Base-by-base conservation (phyloP, 2,888 invertebrate species). In the Cremastobaeus sp. region DNA sequence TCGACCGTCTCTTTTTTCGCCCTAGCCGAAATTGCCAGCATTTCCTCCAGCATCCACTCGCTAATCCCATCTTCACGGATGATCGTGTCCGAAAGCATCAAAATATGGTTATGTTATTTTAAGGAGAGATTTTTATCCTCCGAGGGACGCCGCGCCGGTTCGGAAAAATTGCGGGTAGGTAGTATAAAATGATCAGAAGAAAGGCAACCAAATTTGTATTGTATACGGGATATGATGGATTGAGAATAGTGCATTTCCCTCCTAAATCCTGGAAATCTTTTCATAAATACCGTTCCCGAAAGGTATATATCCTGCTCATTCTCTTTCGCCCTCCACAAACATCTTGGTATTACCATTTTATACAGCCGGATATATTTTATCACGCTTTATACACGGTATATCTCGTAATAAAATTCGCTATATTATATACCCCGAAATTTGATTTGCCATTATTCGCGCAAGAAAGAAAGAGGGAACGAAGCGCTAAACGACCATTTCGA, bases 281-380 rank as follows among this genome's bases (percentile, higher is more conserved):
- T 18, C 54, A 65, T 65, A 65, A 65, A 54, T 41, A 65, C 20
- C 21, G 32, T 47, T 35, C 8, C 34, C 55, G 28, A 59, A 37
- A 59, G 20, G 30, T 45, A 52, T 68, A 68, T 52, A 45, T 55
- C 39, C 35, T 48, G 15, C 12, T 39, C 55, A 39, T 48, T 55
- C 48, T 65, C 39, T 39, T 30, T 30, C 48, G 1, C 65, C 47
- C 48, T 54, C 47, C 18, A 39, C 47, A 55, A 55, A 48, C 55
- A 65, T 65, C 65, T 65, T 37, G 59, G 60, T 62, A 70, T 70
- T 70, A 70, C 55, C 41, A 64, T 70, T 70, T 70, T 70, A 70
- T 47, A 62, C 47, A 9, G 18, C 34, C 34, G 54, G 60, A 54
- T 70, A 55, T 62, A 62, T 62, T 62, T 70, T 70, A 70, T 70